Conservation (phyloP, 2,888 invertebrate species). For the Oscheius sp. region DNA sequence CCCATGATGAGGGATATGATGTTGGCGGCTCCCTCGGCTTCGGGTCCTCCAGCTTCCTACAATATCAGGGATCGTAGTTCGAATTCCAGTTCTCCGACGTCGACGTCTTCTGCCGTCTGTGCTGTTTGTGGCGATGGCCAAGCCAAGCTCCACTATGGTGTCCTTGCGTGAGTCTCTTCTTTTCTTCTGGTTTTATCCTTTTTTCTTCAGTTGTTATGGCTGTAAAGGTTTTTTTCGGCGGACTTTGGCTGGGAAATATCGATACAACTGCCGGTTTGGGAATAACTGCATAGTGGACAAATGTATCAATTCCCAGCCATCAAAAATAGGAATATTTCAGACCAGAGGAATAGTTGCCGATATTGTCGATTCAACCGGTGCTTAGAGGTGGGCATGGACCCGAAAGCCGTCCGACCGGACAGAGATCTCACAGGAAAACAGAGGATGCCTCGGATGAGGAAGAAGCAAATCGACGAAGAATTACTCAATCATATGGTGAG, state of each 20-base stretch:
- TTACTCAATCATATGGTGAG: conserved; percentile 70
- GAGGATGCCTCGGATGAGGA: conserved; percentile 68
- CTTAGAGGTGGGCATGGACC: conserved; percentile 72
- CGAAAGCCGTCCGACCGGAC: conserved; percentile 72
- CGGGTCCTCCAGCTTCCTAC: conserved; percentile 28
- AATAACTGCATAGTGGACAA: conserved; percentile 73
- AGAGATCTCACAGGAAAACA: conserved; percentile 72
- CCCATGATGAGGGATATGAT: conserved; percentile 54
- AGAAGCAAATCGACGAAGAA: conserved; percentile 70
- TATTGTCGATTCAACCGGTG: conserved; percentile 71
- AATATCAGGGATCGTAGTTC: conserved; percentile 30
- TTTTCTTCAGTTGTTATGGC: conserved; percentile 57
- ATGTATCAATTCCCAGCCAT: conserved; percentile 49
- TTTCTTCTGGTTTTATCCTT: no score
- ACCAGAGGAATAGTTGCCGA: conserved; percentile 70
- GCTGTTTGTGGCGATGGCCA: conserved; percentile 71
- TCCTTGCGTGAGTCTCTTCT: conserved; percentile 12
- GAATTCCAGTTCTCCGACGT: conserved; percentile 29
- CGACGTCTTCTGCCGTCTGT: conserved; percentile 61
- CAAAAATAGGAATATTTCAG: conserved; percentile 44
- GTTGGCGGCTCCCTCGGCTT: conserved; percentile 45
- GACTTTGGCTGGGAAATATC: conserved; percentile 67
- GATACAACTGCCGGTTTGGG: conserved; percentile 70
- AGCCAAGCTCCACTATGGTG: conserved; percentile 70
- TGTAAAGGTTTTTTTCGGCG: conserved; percentile 70